Conservation (phyloP, 2,888 invertebrate species). For the Melieria omissa region DNA sequence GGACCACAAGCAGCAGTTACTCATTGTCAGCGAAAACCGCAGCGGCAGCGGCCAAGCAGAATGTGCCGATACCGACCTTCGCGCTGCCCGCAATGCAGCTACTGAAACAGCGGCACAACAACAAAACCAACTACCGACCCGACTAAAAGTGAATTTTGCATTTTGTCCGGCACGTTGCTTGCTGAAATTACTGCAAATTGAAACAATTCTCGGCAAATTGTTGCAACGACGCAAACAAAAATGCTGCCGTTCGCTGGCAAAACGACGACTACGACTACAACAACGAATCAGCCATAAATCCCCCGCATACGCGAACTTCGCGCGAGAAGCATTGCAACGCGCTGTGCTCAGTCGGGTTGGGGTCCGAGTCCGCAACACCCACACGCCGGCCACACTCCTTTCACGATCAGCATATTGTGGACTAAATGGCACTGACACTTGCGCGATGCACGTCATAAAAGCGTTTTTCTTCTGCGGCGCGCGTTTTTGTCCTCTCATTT, state of each 20-base stretch:
- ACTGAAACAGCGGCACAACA: slow-evolving; percentile 31
- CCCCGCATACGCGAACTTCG: slow-evolving; percentile 8
- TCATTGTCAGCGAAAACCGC: slow-evolving; percentile 42
- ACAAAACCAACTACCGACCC: slow-evolving; percentile 3
- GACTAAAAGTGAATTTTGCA: background rate
- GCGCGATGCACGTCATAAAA: slow-evolving; percentile 44
- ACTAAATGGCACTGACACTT: slow-evolving; percentile 33
- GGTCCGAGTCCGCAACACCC: background rate
- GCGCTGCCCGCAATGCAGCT: slow-evolving; percentile 21
- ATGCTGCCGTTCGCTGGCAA: slow-evolving; percentile 21
- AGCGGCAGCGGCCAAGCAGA: slow-evolving; percentile 20
- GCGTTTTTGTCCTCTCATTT: background rate
- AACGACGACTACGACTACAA: slow-evolving; percentile 17
- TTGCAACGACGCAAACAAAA: slow-evolving; percentile 48
- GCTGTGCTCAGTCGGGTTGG: slow-evolving; percentile 1
- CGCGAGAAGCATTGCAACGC: background rate
- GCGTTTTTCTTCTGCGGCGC: background rate
- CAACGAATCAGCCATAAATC: slow-evolving; percentile 35
- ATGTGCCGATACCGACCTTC: background rate
- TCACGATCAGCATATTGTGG: slow-evolving; percentile 36
- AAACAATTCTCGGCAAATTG: slow-evolving; percentile 41
- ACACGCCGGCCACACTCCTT: background rate
- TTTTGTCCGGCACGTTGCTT: background rate
- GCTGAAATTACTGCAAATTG: slow-evolving; percentile 42
- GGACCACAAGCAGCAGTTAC: slow-evolving; percentile 54